phyloP scores from a whole-genome alignment of 2,113 vertebrate species.

The Ictidomys tridecemlineatus region DNA sequence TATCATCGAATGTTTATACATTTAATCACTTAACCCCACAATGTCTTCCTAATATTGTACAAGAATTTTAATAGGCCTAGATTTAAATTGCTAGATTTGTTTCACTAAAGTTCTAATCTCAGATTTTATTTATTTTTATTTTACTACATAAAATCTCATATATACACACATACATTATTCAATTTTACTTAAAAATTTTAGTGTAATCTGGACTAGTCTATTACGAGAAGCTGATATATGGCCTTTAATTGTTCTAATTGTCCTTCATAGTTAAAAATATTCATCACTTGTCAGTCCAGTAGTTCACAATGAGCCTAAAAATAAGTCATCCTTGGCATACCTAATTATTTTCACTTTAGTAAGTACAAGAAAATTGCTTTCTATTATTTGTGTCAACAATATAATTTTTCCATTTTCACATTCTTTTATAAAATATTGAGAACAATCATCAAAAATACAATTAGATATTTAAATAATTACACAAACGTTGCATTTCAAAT shows the following conservation, averaged over 20 bases:
- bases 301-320: not conserved
- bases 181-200: not conserved
- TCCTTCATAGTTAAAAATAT: not conserved
- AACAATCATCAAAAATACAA: not conserved
- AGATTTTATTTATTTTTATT: not conserved
- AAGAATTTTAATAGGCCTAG: not conserved
- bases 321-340: not conserved
- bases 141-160: not conserved
- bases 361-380: not conserved
- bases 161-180: not conserved
- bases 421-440: not conserved
- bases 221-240: not conserved
- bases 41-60: not conserved
- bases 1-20: not conserved
- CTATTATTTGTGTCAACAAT: not conserved
- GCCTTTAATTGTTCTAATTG: constrained; percentile 21
- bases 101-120: not conserved
- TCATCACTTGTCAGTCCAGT: not conserved
- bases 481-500: not conserved
- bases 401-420: not conserved
- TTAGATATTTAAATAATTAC: constrained; percentile 32
- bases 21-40: not conserved
- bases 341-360: constrained; percentile 52
- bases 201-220: not conserved
- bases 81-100: not conserved